Conservation (phyloP, 2,797 vertebrate genomes). For the Ara ararauna region DNA sequence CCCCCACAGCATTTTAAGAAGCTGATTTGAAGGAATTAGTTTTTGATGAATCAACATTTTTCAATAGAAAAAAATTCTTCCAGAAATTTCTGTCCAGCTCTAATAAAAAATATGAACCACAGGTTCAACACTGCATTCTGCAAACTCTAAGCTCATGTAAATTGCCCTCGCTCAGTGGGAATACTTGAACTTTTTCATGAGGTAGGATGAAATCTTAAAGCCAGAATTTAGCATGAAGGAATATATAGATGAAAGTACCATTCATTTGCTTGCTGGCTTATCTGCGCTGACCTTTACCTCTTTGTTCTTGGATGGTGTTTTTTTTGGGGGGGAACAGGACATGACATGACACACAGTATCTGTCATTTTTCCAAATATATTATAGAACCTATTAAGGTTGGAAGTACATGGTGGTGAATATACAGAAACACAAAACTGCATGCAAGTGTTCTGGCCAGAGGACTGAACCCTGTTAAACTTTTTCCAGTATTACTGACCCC, state of each 20-base stretch:
- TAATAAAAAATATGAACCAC: not conserved
- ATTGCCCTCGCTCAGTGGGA: not conserved
- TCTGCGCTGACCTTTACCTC: not conserved
- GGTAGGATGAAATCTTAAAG: not conserved
- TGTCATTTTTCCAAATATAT: not conserved
- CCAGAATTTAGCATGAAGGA: not conserved
- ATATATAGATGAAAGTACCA: not conserved
- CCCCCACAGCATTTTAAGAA: not conserved
- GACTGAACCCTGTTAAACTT: not conserved
- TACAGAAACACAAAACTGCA: not conserved
- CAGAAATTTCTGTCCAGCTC: not conserved
- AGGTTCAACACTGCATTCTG: not conserved
- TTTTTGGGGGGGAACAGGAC: too few species aligned
- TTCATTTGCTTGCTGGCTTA: not conserved
- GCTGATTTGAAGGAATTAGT: not conserved
- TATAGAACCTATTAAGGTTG: not conserved
- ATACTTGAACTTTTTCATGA: not conserved
- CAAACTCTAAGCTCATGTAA: not conserved
- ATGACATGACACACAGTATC: not conserved
- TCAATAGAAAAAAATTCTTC: rapidly evolving
- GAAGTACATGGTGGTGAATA: not conserved
- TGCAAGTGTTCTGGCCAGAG: not conserved
- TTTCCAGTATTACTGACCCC: not conserved
- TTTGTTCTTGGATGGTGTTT: not conserved
- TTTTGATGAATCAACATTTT: not conserved